A percentile compares a stretch with the other conserved stretches of the same genome.
Evolutionary conservation across 64 coral and sea anemone genomes (phyloP).

Genomic region (Trachythela sp.): DNA sequence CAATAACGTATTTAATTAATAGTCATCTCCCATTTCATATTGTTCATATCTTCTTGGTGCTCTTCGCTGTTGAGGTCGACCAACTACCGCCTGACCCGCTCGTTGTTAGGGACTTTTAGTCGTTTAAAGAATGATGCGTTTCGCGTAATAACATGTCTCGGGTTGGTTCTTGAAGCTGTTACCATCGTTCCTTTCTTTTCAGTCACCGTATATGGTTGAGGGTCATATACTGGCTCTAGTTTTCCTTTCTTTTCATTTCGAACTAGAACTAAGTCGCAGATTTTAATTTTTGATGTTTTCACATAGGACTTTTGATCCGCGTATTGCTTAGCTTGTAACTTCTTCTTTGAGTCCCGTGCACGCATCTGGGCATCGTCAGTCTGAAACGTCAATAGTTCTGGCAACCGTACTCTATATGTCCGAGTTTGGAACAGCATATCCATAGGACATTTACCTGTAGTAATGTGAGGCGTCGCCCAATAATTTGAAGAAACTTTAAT

Average conservation of each 20-base stretch:
- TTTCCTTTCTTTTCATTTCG: slow-evolving; percentile 26
- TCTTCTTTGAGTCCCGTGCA: neutral
- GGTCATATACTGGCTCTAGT: neutral
- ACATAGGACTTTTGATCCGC: slow-evolving; percentile 1
- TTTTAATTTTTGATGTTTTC: neutral
- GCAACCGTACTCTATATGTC: neutral
- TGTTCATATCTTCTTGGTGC: slow-evolving; percentile 23
- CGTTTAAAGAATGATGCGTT: neutral
- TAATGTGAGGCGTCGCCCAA: neutral
- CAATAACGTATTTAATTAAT: slow-evolving; percentile 19
- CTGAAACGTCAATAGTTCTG: neutral
- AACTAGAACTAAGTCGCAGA: neutral
- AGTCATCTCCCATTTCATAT: slow-evolving; percentile 43
- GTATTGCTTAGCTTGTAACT: neutral
- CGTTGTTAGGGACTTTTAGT: neutral
- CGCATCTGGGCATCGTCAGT: neutral
- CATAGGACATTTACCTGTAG: neutral
- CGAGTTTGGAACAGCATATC: neutral
- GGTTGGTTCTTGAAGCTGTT: neutral
- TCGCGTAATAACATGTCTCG: neutral
- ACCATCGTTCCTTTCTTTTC: slow-evolving; percentile 3
- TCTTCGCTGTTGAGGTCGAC: slow-evolving; percentile 32
- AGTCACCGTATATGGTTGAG: neutral
- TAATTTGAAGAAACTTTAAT: slow-evolving; percentile 4
- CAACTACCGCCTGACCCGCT: neutral